Evolutionary conservation across 2,113 vertebrate species (phyloP), one percentile per base, ranked within the genome.

Genomic region (Platysternon megacephalum): DNA sequence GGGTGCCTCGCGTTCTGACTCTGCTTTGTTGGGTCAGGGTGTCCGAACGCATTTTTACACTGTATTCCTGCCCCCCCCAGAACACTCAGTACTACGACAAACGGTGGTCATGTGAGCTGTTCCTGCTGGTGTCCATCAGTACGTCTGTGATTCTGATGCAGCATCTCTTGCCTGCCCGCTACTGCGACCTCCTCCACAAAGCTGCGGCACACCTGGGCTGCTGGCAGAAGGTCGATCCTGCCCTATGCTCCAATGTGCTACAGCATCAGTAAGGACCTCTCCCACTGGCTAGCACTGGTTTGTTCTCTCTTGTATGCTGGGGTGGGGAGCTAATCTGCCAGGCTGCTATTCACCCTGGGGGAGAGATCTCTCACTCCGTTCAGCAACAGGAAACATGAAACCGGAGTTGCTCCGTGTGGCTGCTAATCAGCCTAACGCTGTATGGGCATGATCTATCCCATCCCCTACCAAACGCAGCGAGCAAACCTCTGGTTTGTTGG

Each of bases 71-170:
- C 91, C 74, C 81, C 79, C 87, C 82, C 1, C 97, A 99, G 99
- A 99, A 99, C 95, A 99, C 99, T 1, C 99, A 99, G 98, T 99
- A 99, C 90, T 99, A 99, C 55, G 99, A 99, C 97, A 99, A 99
- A 85, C 99, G 99, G 26, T 99, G 99, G 99, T 99, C 99, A 2
- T 99, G 99, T 11, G 99, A 99, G 97, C 99, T 99, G 72, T 99
- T 99, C 98, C 99, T 99, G 46, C 98, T 99, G 96, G 99, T 99
- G 9, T 99, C 99, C 58, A 98, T 99, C 97, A 99, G 99, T 95
- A 99, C 99, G 0, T 99, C 99, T 0, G 99, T 99, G 95, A 99
- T 99, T 97, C 99, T 99, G 85, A 99, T 99, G 98, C 98, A 99
- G 92, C 99, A 99, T 97, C 98, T 99, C 86, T 89, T 99, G 22